Evolutionary conservation across 2,888 invertebrate species (phyloP).

Genomic region (Ephialtes manifestator): DNA sequence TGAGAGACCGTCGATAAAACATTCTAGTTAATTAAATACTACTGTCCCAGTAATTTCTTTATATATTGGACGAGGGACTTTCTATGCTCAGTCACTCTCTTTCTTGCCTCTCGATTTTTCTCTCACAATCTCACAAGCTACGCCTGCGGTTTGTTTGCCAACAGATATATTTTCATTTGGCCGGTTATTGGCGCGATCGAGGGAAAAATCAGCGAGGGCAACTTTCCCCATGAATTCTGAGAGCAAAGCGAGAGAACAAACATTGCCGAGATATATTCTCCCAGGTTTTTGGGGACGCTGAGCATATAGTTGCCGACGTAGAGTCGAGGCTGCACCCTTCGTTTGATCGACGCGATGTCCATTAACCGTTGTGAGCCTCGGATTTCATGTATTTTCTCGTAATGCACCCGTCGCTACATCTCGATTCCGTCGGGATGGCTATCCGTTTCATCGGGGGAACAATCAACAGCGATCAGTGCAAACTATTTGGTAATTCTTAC

Average conservation of each 20-base stretch:
- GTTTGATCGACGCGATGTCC: constrained; percentile 80
- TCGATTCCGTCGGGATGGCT: constrained; percentile 2
- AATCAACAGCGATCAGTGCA: constrained; percentile 3
- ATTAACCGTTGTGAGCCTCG: constrained; percentile 83
- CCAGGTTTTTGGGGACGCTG: constrained; percentile 57
- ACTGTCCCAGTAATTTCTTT: constrained; percentile 27
- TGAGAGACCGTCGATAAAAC: constrained; percentile 24
- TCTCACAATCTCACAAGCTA: constrained; percentile 29
- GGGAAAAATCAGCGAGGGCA: constrained; percentile 65
- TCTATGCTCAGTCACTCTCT: constrained; percentile 28
- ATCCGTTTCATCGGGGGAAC: constrained; percentile 1
- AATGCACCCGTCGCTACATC: constrained; percentile 66
- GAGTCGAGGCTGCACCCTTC: constrained; percentile 73
- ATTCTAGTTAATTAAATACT: constrained; percentile 21
- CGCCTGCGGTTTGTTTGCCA: constrained; percentile 81
- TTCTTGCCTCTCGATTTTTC: constrained; percentile 35
- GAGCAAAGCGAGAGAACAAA: constrained; percentile 61
- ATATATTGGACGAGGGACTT: constrained; percentile 17
- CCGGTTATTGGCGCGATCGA: constrained; percentile 84
- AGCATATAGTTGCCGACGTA: constrained; percentile 23
- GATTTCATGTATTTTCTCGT: constrained; percentile 78
- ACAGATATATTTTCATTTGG: constrained; percentile 86
- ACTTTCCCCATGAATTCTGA: constrained; percentile 54
- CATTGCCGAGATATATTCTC: constrained; percentile 51
- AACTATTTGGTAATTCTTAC: constrained; percentile 1